These are phyloP conservation scores for Pungitius pungitius DNA, from an alignment of 2,113 vertebrate species.

Conservation along the genomic window DNA sequence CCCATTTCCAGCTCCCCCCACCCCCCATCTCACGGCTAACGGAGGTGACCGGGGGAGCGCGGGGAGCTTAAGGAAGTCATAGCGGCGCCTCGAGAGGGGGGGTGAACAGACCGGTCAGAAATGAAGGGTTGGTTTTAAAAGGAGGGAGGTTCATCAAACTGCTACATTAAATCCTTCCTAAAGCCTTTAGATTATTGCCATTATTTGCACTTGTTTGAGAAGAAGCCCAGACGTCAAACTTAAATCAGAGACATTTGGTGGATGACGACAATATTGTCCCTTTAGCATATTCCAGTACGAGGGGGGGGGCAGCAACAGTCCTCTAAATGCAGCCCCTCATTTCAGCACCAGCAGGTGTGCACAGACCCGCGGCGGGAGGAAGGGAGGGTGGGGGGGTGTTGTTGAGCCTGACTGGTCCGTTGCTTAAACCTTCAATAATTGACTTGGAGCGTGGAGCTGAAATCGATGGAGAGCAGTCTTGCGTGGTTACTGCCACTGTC, in stretches of 20 bases:
- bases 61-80: slow-evolving; percentile 67
- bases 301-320: background rate
- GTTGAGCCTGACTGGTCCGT: background rate
- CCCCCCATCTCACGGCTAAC: slow-evolving; percentile 72
- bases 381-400: background rate
- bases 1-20: slow-evolving; percentile 71
- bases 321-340: background rate
- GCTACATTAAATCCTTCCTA: slow-evolving; percentile 39
- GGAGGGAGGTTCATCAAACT: slow-evolving; percentile 41
- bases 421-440: slow-evolving; percentile 7
- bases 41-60: slow-evolving; percentile 67
- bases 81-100: slow-evolving; percentile 33
- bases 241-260: background rate
- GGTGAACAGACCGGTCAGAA: slow-evolving; percentile 39
- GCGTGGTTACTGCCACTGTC: background rate
- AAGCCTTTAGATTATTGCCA: slow-evolving; percentile 4
- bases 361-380: background rate
- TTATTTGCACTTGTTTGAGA: background rate
- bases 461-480: slow-evolving; percentile 9
- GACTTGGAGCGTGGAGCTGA: background rate
- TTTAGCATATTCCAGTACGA: slow-evolving; percentile 5
- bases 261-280: background rate
- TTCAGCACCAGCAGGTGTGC: slow-evolving; percentile 37
- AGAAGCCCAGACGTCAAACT: background rate
- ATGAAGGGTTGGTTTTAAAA: slow-evolving; percentile 13